Conservation (phyloP, 2,797 vertebrate genomes). For the Pantherophis alleghaniensis region DNA sequence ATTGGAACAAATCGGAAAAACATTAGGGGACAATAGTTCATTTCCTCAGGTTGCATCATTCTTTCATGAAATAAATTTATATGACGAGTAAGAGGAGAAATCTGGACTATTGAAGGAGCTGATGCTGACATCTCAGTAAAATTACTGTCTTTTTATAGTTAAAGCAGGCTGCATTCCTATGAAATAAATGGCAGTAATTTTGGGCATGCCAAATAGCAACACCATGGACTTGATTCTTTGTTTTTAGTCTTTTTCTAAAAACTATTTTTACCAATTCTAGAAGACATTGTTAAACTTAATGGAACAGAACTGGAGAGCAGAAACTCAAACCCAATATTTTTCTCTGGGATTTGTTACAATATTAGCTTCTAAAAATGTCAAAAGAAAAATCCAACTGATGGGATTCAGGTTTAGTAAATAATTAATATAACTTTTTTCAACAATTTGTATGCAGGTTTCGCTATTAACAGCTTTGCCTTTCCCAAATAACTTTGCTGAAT, state of each 20-base stretch:
- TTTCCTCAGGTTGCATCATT: not conserved
- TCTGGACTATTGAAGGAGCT: not conserved
- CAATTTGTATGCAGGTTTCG: not conserved
- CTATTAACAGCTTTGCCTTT: not conserved
- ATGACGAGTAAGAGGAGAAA: not conserved
- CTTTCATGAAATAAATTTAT: not conserved
- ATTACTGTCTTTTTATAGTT: not conserved
- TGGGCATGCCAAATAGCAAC: not conserved
- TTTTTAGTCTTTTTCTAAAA: not conserved
- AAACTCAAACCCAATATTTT: not conserved
- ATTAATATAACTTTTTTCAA: not conserved
- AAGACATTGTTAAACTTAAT: not conserved
- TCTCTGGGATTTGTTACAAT: not conserved
- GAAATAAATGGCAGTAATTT: not conserved
- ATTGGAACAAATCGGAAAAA: not conserved
- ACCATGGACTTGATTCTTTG: not conserved
- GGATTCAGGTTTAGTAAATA: not conserved
- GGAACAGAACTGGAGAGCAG: not conserved
- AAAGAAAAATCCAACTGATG: not conserved
- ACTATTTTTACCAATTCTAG: not conserved
- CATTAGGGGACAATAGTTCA: not conserved
- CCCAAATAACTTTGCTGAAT: not conserved
- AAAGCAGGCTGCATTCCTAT: not conserved
- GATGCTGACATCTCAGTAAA: not conserved
- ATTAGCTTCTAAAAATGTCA: not conserved